Conservation (phyloP, 1,140 invertebrate species). For the Bilobella aurantiaca region DNA sequence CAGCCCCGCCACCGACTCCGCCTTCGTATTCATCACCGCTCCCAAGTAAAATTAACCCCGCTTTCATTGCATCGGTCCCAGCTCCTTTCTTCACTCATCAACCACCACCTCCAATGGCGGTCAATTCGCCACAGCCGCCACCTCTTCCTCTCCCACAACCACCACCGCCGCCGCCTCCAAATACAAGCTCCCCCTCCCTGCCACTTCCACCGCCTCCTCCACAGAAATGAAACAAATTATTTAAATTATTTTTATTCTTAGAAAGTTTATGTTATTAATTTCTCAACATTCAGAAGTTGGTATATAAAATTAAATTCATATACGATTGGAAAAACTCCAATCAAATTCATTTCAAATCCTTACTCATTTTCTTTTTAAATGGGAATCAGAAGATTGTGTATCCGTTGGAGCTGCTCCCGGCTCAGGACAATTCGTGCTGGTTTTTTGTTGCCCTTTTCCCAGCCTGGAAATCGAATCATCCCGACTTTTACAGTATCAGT, state of each 20-base stretch:
- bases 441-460: conserved; percentile 23
- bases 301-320: too few species aligned
- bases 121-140: background rate
- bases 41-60: background rate
- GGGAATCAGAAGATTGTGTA: conserved; percentile 24
- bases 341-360: too few species aligned
- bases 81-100: background rate
- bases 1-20: background rate
- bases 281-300: too few species aligned
- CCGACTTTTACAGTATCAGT: conserved; percentile 23
- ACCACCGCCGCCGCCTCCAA: background rate
- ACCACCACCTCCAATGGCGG: background rate
- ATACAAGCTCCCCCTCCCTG: background rate
- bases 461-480: conserved; percentile 28
- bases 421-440: conserved; percentile 20
- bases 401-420: conserved; percentile 16
- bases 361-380: background rate
- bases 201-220: conserved; percentile 2
- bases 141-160: background rate
- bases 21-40: background rate
- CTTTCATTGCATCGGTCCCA: background rate
- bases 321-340: too few species aligned
- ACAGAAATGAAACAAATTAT: too few species aligned
- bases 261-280: too few species aligned
- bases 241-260: too few species aligned